These are phyloP conservation scores for Microctenopoma stevenorrisi DNA, from an alignment of 2,797 vertebrate species.

Conservation along the genomic window DNA sequence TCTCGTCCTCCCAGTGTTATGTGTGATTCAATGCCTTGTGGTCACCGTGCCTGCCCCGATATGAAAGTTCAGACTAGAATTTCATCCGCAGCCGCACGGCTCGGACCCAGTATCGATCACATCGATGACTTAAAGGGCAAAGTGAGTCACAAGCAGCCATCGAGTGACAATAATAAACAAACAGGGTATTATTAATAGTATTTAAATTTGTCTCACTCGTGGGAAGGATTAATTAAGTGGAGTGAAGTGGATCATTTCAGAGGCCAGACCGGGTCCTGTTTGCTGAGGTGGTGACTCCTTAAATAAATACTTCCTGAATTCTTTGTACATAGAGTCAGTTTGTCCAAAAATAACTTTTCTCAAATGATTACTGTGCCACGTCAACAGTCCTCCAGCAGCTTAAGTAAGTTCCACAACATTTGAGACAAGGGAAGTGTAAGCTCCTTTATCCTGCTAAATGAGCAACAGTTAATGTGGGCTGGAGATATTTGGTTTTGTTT, in stretches of 20 bases:
- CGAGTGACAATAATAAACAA: slow-evolving; percentile 54
- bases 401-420: slow-evolving; percentile 4
- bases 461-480: neutral
- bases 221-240: slow-evolving; percentile 32
- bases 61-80: slow-evolving; percentile 65
- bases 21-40: slow-evolving; percentile 70
- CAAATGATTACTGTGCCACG: slow-evolving; percentile 12
- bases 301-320: neutral
- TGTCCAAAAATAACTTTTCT: slow-evolving; percentile 16
- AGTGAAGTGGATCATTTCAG: slow-evolving; percentile 27
- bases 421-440: slow-evolving; percentile 25
- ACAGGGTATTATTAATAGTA: slow-evolving; percentile 31
- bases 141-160: slow-evolving; percentile 54
- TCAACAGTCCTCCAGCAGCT: slow-evolving; percentile 23
- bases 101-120: slow-evolving; percentile 72
- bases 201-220: slow-evolving; percentile 21
- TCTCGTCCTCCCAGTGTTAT: slow-evolving; percentile 64
- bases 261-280: slow-evolving; percentile 18
- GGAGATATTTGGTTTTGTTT: neutral
- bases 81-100: slow-evolving; percentile 68
- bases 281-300: slow-evolving; percentile 13
- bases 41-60: slow-evolving; percentile 53
- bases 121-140: slow-evolving; percentile 78
- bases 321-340: slow-evolving; percentile 25
- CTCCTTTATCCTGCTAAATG: slow-evolving; percentile 15